Conservation (phyloP, 2,888 invertebrate species). For the Corbicula japonica region DNA sequence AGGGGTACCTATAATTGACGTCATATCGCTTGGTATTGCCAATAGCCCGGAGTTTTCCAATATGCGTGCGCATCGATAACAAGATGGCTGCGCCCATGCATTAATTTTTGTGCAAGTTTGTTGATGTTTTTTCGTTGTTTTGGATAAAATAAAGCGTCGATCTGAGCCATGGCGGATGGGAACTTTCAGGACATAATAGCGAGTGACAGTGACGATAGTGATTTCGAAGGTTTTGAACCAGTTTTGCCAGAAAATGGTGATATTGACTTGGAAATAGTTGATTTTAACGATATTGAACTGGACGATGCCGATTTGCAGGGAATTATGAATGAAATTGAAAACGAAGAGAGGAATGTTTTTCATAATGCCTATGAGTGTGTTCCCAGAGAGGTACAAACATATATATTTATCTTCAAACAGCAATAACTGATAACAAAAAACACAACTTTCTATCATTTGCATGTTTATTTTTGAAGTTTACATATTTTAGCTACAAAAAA, state of each 20-base stretch:
- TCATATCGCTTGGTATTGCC: too few species aligned
- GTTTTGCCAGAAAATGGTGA: too few species aligned
- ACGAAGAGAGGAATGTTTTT: slow-evolving; percentile 12
- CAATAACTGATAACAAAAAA: too few species aligned
- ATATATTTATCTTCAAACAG: too few species aligned
- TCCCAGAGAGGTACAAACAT: too few species aligned
- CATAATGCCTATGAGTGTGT: slow-evolving; percentile 21
- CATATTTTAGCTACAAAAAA: too few species aligned
- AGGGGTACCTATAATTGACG: not conserved
- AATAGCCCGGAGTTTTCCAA: too few species aligned
- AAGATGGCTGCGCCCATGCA: too few species aligned
- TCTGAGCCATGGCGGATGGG: slow-evolving; percentile 8
- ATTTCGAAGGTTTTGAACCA: slow-evolving; percentile 21
- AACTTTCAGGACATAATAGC: slow-evolving; percentile 6
- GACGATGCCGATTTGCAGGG: slow-evolving; percentile 6
- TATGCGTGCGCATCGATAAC: too few species aligned
- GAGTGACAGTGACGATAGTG: slow-evolving; percentile 3
- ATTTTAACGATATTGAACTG: not conserved
- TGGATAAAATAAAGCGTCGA: not conserved
- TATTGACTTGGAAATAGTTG: slow-evolving; percentile 5
- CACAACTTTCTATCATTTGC: too few species aligned
- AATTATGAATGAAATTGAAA: slow-evolving; percentile 14
- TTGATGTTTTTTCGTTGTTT: not conserved
- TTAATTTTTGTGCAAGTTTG: too few species aligned
- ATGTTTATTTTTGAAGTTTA: too few species aligned